These are phyloP conservation scores for Spongilla lacustris DNA, from an alignment of 37 sponge, comb jelly and placozoan species.

Conservation along the genomic window DNA sequence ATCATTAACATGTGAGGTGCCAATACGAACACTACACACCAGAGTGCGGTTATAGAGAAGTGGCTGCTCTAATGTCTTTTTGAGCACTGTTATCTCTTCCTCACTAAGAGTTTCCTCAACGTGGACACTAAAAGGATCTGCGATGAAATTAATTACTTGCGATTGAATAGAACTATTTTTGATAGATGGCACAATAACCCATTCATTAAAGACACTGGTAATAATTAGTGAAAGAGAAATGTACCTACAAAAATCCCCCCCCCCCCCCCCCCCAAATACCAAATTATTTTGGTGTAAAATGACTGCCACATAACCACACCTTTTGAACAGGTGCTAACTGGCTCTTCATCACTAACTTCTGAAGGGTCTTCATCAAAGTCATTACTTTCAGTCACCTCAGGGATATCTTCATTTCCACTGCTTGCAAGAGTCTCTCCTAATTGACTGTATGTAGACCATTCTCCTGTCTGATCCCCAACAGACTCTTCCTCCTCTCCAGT, in stretches of 20 bases:
- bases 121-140: constrained; percentile 68
- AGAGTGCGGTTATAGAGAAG: background rate
- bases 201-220: too few species aligned
- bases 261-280: too few species aligned
- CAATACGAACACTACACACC: too few species aligned
- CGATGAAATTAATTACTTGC: background rate
- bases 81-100: constrained; percentile 28
- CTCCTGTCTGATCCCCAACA: too few species aligned
- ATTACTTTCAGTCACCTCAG: background rate
- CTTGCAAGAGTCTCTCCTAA: background rate
- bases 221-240: too few species aligned
- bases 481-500: background rate
- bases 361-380: background rate
- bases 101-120: constrained; percentile 49
- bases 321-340: background rate
- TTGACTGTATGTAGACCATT: background rate
- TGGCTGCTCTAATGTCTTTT: constrained; percentile 17
- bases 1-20: too few species aligned
- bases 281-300: too few species aligned
- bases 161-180: background rate
- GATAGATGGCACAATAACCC: too few species aligned
- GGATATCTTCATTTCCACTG: background rate
- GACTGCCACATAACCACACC: background rate
- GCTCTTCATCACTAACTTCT: background rate
- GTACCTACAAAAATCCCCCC: too few species aligned